Conservation (phyloP, 2,888 invertebrate species). For the Chorisops tibialis region DNA sequence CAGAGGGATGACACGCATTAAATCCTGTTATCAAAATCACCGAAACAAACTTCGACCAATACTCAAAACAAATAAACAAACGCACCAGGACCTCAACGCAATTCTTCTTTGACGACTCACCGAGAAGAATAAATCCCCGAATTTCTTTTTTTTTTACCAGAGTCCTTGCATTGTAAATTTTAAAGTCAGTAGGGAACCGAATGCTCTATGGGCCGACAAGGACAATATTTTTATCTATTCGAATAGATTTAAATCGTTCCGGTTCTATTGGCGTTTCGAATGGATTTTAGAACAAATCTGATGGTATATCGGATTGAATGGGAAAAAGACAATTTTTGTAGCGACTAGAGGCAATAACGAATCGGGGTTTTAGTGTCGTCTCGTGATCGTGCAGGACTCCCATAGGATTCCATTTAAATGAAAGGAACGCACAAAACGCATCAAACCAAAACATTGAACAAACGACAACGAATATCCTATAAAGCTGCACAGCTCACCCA, state of each 20-base stretch:
- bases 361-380: background rate
- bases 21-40: slow-evolving; percentile 37
- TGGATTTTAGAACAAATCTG: slow-evolving; percentile 36
- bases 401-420: background rate
- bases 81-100: slow-evolving; percentile 6
- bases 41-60: slow-evolving; percentile 32
- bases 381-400: slow-evolving; percentile 15
- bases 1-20: slow-evolving; percentile 35
- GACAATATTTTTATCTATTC: slow-evolving; percentile 33
- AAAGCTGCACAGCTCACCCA: too few relatives aligned
- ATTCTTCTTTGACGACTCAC: slow-evolving; percentile 10
- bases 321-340: background rate
- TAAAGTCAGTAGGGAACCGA: slow-evolving; percentile 19
- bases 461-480: background rate
- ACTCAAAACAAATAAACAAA: slow-evolving; percentile 17
- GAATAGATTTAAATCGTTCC: slow-evolving; percentile 39
- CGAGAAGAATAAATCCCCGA: slow-evolving; percentile 15
- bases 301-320: slow-evolving; percentile 14
- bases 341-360: too few relatives aligned
- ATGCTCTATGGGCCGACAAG: background rate
- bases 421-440: slow-evolving; percentile 5
- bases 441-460: background rate
- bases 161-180: slow-evolving; percentile 29
- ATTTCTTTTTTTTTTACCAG: slow-evolving; percentile 8
- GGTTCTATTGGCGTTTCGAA: slow-evolving; percentile 37